Evolutionary conservation across 2,888 invertebrate genomes (phyloP), one percentile per base, ranked within the genome.

Genomic region (Morpho achilles): DNA sequence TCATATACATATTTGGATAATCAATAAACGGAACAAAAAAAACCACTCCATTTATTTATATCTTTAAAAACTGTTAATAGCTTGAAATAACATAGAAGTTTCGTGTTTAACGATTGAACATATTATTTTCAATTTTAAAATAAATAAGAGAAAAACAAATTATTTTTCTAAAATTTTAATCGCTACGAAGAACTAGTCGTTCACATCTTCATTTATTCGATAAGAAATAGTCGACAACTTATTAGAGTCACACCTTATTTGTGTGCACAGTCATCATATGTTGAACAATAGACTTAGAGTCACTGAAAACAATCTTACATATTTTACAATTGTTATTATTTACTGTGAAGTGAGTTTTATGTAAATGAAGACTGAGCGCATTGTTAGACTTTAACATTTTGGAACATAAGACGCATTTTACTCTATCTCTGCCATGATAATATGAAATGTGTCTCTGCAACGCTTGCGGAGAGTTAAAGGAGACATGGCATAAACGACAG

Each of bases 371-470:
- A 39, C 57, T 55, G 10, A 82, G 66, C 42, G 68, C 69, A n/a
- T 63, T 55, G 41, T 66, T 64, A 8, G 74, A 72, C 4, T 72
- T 65, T 57, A 82, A 77, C 9, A 76, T 70, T 67, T 80, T 82
- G 49, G 71, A 68, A 62, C 84, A 84, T 50, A 69, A 61, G 3
- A 50, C 44, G 66, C 82, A 84, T 53, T 69, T 72, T 2, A 67
- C 65, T 23, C 73, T 68, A 48, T 67, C 66, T 50, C 67, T 64
- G 7, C 73, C 67, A 61, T 84, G 84, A 55, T 74, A 78, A 64
- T 80, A 73, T 39, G 83, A 67, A 9, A 74, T 58, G 65, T 84
- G 84, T 53, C 77, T 82, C 57, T 76, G 76, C 39, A 83, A 67
- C 0, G 75, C 75, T 7, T 72, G 66, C 40, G 72, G 57, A 0